These are phyloP conservation scores for Mesocricetus auratus DNA, from an alignment of 2,113 vertebrate species.

Conservation along the genomic window DNA sequence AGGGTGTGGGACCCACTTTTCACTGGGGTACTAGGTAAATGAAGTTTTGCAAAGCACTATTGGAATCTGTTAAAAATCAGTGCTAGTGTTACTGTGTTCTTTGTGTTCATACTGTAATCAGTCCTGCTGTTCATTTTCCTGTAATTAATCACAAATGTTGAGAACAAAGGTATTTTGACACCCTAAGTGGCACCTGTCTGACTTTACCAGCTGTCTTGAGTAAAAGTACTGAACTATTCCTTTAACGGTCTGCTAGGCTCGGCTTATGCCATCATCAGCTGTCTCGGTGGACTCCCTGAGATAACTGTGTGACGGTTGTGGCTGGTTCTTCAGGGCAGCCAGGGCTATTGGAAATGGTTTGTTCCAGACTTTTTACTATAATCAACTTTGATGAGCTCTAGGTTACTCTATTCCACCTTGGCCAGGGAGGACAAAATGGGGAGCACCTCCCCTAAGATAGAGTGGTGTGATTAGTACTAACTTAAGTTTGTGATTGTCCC, in stretches of 20 bases:
- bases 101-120: not conserved
- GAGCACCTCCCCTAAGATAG: not conserved
- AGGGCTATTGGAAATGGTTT: not conserved
- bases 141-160: not conserved
- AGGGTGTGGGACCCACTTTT: not conserved
- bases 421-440: not conserved
- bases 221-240: not conserved
- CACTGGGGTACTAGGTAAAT: not conserved
- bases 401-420: too few relatives aligned
- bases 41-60: not conserved
- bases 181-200: not conserved
- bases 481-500: not conserved
- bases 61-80: not conserved
- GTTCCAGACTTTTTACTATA: not conserved
- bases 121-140: not conserved
- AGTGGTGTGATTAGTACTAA: not conserved
- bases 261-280: not conserved
- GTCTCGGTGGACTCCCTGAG: not conserved
- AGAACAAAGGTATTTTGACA: not conserved
- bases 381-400: not conserved
- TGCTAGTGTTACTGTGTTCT: not conserved
- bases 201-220: not conserved
- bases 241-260: not conserved
- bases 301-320: not conserved
- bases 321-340: not conserved